Evolutionary conservation across 2,888 invertebrate species (phyloP), one percentile per base, ranked within the genome.

Genomic region (Cetonia aurata): DNA sequence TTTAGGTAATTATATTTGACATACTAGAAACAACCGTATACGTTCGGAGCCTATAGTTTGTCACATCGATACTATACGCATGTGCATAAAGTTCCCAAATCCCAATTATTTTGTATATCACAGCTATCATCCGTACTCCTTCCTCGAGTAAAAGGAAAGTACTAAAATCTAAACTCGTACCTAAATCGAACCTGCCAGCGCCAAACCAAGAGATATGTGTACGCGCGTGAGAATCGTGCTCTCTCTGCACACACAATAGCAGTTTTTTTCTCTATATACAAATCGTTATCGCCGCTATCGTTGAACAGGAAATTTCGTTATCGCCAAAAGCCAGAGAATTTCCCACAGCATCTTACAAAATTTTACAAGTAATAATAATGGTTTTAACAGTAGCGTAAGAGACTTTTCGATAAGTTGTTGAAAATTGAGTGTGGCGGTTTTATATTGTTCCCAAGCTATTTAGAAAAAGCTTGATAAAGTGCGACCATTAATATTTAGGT

Each of bases 281-380:
- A 50, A 50, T 33, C 50, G 60, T 69, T 69, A 69, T 69, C 69
- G 69, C 42, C 41, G 41, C 59, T 69, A 69, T 62, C 69, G 69
- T 60, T 10, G 53, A 69, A 69, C 69, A 69, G 71, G 71, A 71
- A 71, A 71, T 71, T 65, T 66, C 67, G 42, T 71, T 71, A 71
- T 71, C 71, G 53, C 17, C 41, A 52, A 67, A 67, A 53, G 57
- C 71, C 57, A 66, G 57, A 71, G 55, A 57, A 66, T 71, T 71
- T 66, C 62, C 71, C 71, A 71, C 71, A 71, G 71, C 67, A 67
- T 71, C 71, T 71, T 71, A 67, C 37, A 46, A 65, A 59, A 13
- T 55, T 37, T 48, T 57, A 57, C 41, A 57, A 31, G 50, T 50
- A 57, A 41, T 19, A 57, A 42, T 42, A 65, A n/a, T 65, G 50